Conservation (phyloP, 23 tunicate species). For the Ascidia mentula region DNA sequence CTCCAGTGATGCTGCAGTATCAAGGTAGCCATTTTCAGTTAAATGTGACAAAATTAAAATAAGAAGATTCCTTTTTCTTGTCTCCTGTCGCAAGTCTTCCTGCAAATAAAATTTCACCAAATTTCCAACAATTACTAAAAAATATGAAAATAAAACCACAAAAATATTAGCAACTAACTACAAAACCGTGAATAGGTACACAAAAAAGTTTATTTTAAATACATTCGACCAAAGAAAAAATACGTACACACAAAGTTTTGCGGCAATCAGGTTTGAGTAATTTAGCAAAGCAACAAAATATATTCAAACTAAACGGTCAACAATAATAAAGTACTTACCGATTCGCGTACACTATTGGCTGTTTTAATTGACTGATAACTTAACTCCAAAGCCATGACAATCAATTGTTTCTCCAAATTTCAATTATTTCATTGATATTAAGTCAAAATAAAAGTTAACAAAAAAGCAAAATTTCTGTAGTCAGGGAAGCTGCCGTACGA, state of each 20-base stretch:
- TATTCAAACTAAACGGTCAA: background rate
- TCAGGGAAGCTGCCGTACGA: constrained; percentile 12
- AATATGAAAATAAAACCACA: background rate
- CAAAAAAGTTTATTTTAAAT: background rate
- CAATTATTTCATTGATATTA: background rate
- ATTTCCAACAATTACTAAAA: background rate
- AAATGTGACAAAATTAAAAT: constrained; percentile 77
- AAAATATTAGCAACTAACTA: background rate
- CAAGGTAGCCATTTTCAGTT: constrained; percentile 84
- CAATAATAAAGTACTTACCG: constrained; percentile 51
- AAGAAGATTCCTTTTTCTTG: constrained; percentile 84
- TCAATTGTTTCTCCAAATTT: background rate
- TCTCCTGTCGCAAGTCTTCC: constrained; percentile 87
- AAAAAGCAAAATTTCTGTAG: background rate
- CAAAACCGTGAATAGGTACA: background rate
- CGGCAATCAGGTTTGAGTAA: too few species aligned
- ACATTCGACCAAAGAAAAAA: too few species aligned
- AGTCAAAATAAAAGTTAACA: background rate
- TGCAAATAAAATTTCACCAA: background rate
- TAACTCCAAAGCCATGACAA: constrained; percentile 57
- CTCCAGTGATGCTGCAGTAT: constrained; percentile 68
- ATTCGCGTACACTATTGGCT: constrained; percentile 93
- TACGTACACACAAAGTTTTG: too few species aligned
- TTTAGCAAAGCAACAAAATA: background rate
- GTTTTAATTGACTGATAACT: constrained; percentile 94